Conservation (phyloP, 2,888 invertebrate species). For the Pecten maximus region DNA sequence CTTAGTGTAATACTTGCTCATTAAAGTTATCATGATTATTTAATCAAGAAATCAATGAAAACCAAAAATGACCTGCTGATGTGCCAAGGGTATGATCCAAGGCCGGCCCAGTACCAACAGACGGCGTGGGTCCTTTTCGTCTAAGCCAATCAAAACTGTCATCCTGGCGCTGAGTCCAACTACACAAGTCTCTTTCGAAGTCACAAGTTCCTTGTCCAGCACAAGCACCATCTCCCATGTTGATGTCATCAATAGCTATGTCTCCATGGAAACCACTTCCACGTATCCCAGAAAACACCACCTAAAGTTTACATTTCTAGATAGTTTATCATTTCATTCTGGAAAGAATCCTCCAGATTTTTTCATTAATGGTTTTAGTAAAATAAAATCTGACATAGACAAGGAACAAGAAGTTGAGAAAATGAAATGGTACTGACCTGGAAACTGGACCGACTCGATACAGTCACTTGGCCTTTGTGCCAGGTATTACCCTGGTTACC, state of each 20-base stretch:
- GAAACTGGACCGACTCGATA: slow-evolving; percentile 64
- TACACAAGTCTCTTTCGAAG: slow-evolving; percentile 75
- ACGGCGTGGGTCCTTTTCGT: slow-evolving; percentile 62
- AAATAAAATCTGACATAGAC: no score
- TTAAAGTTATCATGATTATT: no score
- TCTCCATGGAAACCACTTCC: slow-evolving; percentile 75
- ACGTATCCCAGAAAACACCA: slow-evolving; percentile 74
- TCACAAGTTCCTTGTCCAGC: slow-evolving; percentile 71
- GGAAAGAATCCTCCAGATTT: neutral
- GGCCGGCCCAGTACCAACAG: slow-evolving; percentile 70
- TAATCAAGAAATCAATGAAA: neutral
- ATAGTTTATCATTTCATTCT: neutral
- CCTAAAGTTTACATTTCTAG: slow-evolving; percentile 40
- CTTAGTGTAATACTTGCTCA: no score
- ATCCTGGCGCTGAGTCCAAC: slow-evolving; percentile 70
- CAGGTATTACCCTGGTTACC: slow-evolving; percentile 76
- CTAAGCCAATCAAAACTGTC: slow-evolving; percentile 77
- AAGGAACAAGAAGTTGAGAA: neutral
- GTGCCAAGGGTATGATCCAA: slow-evolving; percentile 74
- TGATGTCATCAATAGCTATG: slow-evolving; percentile 79
- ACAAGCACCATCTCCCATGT: slow-evolving; percentile 69
- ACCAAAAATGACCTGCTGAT: slow-evolving; percentile 60
- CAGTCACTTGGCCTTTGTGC: slow-evolving; percentile 72
- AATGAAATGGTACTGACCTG: slow-evolving; percentile 60
- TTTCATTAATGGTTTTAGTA: no score